phyloP scores from a whole-genome alignment of 2,888 invertebrate genomes.

The Onchidella celtica region DNA sequence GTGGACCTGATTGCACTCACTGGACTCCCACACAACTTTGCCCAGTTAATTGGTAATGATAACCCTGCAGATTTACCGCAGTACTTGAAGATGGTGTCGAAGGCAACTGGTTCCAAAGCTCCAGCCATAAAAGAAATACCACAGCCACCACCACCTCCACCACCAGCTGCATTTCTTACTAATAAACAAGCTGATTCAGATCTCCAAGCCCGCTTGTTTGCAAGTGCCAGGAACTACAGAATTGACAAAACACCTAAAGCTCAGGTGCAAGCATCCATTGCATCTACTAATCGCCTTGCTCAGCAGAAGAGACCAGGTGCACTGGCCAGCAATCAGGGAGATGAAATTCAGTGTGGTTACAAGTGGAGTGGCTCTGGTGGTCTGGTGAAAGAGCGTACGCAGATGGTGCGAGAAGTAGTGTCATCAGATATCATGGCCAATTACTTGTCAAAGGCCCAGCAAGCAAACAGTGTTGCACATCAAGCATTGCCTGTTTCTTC shows the following conservation, averaged over 20 bases:
- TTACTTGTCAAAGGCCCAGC: neutral
- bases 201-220: conserved; percentile 48
- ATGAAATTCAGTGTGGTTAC: conserved; percentile 50
- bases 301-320: conserved; percentile 3
- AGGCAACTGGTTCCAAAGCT: neutral
- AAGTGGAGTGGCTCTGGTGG: conserved; percentile 52
- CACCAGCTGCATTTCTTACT: neutral
- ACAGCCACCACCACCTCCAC: too few species aligned
- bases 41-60: conserved; percentile 12
- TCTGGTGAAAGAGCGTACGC: conserved; percentile 47
- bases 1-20: conserved; percentile 14
- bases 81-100: conserved; percentile 18
- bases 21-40: conserved; percentile 13
- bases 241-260: conserved; percentile 5
- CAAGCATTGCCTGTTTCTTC: neutral
- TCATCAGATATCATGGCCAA: conserved; percentile 45
- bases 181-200: conserved; percentile 36
- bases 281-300: conserved; percentile 22
- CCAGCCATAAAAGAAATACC: neutral
- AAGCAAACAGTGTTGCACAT: neutral
- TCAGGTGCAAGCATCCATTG: conserved; percentile 36
- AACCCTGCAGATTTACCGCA: conserved; percentile 22
- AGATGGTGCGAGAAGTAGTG: conserved; percentile 43
- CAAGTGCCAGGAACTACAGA: conserved; percentile 44
- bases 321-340: neutral